Evolutionary conservation across 2,888 invertebrate genomes (phyloP), one percentile per base, ranked within the genome.

Genomic region (Scaptomyza reducta): DNA sequence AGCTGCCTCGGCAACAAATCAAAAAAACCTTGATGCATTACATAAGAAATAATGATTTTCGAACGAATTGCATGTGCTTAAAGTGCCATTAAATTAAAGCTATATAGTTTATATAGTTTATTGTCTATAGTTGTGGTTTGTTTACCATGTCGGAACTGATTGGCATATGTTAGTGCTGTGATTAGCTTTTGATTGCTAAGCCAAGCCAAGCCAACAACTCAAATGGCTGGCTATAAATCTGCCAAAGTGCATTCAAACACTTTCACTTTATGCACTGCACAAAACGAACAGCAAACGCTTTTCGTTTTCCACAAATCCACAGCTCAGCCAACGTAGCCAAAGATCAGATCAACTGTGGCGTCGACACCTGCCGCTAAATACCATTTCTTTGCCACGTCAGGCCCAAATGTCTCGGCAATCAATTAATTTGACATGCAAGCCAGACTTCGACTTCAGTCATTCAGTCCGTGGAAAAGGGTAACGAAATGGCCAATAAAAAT

Each of bases 351-450:
- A 76, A 29, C n/a, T 22, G 33, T 33, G 83, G 70, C 76, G 80
- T 67, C 79, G 70, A 74, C 79, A 79, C 72, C 79, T 77, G 79
- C 60, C 75, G 70, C 53, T 42, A 42, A 71, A 51, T 51, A 56
- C 35, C 54, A 74, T 63, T 59, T 56, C 66, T 68, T 54, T 47
- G 46, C 60, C 75, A 79, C 87, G 71, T 79, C 71, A 63, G 40
- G 70, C 35, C 58, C 31, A 63, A 61, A 55, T 63, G 67, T 63
- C 51, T 31, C 31, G 53, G 50, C 61, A 68, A 87, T 87, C 82
- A 83, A 83, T 83, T 83, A 83, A 83, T 81, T 85, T 85, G 82
- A 87, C 88, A 85, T 87, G 82, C 88, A 70, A 74, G 78, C 66
- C 60, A 64, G 61, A 38, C 69, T 60, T 47, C 55, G 54, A 51